Evolutionary conservation across 2,113 vertebrate genomes (phyloP).

Genomic region (Amphiprion ocellaris): DNA sequence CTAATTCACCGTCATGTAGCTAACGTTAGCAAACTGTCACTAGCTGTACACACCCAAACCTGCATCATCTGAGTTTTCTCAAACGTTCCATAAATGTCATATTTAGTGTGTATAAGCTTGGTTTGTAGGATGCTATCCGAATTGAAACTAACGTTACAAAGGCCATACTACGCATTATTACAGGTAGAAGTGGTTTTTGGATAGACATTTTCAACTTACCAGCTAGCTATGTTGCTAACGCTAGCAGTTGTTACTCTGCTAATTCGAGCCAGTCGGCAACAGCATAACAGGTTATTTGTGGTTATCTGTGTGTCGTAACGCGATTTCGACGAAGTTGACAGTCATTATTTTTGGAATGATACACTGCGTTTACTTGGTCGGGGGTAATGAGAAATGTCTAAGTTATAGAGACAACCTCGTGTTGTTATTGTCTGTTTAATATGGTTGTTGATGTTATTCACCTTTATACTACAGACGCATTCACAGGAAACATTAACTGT

Average conservation of each 20-base stretch:
- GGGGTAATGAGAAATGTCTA: background rate
- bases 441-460: constrained; percentile 14
- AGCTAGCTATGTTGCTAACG: constrained; percentile 51
- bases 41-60: constrained; percentile 81
- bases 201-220: background rate
- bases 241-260: constrained; percentile 50
- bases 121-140: background rate
- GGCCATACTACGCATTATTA: background rate
- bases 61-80: constrained; percentile 54
- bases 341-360: constrained; percentile 35
- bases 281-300: constrained; percentile 72
- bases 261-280: constrained; percentile 63
- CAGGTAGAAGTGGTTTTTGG: background rate
- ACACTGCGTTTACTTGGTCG: background rate
- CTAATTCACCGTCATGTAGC: constrained; percentile 42
- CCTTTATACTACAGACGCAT: background rate
- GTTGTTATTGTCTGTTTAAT: background rate
- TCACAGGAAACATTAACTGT: background rate
- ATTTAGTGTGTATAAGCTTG: rapidly evolving
- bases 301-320: constrained; percentile 66
- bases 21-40: constrained; percentile 69
- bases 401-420: background rate
- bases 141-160: background rate
- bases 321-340: constrained; percentile 42
- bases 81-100: constrained; percentile 4